Conservation (phyloP, 2,113 vertebrate genomes). For the Corydoras maculifer region DNA sequence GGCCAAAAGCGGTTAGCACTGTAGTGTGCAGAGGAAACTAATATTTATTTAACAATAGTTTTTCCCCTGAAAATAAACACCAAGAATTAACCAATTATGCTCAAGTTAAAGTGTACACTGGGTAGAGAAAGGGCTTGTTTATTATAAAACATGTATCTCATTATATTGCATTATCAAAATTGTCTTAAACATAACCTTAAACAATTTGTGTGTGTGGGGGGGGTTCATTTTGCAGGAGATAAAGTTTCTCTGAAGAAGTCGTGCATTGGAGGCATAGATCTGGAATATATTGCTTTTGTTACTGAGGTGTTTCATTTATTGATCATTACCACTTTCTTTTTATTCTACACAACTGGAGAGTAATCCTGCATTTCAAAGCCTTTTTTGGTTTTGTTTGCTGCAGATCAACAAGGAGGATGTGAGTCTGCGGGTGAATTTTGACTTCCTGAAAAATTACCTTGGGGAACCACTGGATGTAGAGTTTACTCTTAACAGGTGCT, state of each 20-base stretch:
- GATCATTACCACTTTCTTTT: neutral
- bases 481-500: conserved; percentile 80
- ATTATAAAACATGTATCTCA: too few relatives aligned
- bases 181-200: neutral
- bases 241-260: conserved; percentile 77
- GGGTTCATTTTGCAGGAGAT: conserved; percentile 68
- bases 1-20: too few relatives aligned
- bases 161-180: too few relatives aligned
- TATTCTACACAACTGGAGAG: neutral
- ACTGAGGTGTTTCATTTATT: conserved; percentile 63
- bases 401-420: conserved; percentile 81
- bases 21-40: too few relatives aligned
- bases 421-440: conserved; percentile 72
- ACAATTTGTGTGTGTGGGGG: neutral
- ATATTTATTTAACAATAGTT: too few relatives aligned
- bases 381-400: neutral
- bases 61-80: too few relatives aligned
- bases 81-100: too few relatives aligned
- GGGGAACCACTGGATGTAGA: conserved; percentile 88
- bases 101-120: too few relatives aligned
- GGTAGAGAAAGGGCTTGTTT: too few relatives aligned
- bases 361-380: neutral
- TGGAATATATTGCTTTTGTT: conserved; percentile 72
- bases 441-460: conserved; percentile 76
- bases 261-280: conserved; percentile 50